phyloP scores from a whole-genome alignment of 2,113 vertebrate genomes.

The Caloenas nicobarica region DNA sequence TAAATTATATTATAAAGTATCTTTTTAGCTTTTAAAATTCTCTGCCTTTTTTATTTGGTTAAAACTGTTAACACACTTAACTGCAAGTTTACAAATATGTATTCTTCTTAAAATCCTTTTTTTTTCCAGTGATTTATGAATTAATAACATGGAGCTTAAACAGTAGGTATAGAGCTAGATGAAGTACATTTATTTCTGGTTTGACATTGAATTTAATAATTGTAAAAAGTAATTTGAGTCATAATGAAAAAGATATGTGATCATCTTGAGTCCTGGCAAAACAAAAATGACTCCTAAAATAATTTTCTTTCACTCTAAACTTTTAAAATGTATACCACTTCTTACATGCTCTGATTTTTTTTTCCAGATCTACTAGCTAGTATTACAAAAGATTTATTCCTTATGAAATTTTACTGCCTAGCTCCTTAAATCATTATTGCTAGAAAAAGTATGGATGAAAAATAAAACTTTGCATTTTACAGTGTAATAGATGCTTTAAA shows the following conservation, averaged over 20 bases:
- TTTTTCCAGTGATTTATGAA: constrained; percentile 45
- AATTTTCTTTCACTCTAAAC: not conserved
- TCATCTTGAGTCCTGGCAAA: constrained; percentile 2
- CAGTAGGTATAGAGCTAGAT: not conserved
- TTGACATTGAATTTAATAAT: constrained; percentile 32
- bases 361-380: not conserved
- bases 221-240: constrained; percentile 17
- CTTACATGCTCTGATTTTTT: not conserved
- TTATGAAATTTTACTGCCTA: not conserved
- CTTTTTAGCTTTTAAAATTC: no score
- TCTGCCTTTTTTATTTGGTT: not conserved
- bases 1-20: no score
- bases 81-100: not conserved
- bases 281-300: not conserved
- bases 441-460: not conserved
- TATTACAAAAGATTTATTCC: not conserved
- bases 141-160: constrained; percentile 26
- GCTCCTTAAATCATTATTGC: not conserved
- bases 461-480: not conserved
- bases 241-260: constrained; percentile 27
- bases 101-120: not conserved
- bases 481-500: accelerated
- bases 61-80: not conserved
- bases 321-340: not conserved
- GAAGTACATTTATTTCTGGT: constrained; percentile 15